These are phyloP conservation scores for Gyrodactylus salaris DNA, from an alignment of 1,140 invertebrate species.

Conservation along the genomic window DNA sequence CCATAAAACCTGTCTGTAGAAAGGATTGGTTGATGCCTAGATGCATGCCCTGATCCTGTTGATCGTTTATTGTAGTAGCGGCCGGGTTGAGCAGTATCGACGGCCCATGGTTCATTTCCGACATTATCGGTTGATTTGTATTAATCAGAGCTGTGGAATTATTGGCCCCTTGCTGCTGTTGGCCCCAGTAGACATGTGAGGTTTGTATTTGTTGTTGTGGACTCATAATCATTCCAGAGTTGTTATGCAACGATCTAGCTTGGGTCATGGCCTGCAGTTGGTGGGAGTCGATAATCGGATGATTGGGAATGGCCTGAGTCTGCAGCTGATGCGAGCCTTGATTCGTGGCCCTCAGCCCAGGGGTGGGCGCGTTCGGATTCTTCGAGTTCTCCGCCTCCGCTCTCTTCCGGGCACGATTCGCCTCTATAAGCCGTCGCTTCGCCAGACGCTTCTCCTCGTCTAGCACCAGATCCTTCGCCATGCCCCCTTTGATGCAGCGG, in stretches of 20 bases:
- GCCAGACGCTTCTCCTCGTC: not conserved
- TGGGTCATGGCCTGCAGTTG: not conserved
- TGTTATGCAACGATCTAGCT: not conserved
- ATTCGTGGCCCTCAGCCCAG: not conserved
- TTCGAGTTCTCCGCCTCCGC: not conserved
- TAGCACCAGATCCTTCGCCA: conserved; percentile 15
- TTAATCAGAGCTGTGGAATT: no score
- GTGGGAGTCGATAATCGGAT: not conserved
- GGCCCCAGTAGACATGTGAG: not conserved
- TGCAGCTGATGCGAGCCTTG: not conserved
- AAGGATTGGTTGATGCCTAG: not conserved
- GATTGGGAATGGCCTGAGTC: not conserved
- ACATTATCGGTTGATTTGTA: no score
- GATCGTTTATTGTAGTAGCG: no score
- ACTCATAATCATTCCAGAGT: not conserved
- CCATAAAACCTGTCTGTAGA: not conserved
- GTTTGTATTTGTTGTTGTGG: not conserved
- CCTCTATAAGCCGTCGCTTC: not conserved
- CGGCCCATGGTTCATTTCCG: no score
- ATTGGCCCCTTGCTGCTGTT: no score
- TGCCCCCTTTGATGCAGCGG: conserved; percentile 18
- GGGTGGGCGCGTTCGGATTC: no score
- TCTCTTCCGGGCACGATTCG: not conserved
- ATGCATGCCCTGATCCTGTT: no score
- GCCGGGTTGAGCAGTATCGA: no score